Conservation (phyloP, 1,140 invertebrate species). For the Aphaenogaster rudis region DNA sequence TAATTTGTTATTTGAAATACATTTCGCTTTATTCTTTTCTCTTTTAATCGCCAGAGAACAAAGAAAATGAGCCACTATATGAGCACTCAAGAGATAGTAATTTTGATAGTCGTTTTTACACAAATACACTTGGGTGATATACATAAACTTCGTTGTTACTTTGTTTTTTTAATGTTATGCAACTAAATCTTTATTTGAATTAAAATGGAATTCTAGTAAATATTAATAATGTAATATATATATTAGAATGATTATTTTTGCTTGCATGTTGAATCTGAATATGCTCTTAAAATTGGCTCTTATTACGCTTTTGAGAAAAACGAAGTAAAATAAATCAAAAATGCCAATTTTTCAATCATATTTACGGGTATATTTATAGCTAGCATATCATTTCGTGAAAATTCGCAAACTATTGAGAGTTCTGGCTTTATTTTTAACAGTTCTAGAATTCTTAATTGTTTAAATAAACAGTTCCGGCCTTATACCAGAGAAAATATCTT, state of each 20-base stretch:
- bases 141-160: conserved; percentile 3
- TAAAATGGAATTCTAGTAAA: not conserved
- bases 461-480: no score
- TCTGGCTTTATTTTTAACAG: no score
- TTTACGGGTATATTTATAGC: no score
- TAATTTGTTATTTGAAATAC: conserved; percentile 3
- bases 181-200: conserved; percentile 13
- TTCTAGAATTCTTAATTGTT: no score
- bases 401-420: no score
- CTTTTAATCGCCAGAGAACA: not conserved
- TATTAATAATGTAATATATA: not conserved
- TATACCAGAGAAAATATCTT: no score
- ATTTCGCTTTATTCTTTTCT: not conserved
- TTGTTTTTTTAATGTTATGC: not conserved
- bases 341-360: no score
- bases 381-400: no score
- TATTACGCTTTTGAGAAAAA: no score
- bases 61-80: not conserved
- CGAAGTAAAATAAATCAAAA: no score
- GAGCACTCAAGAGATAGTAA: not conserved
- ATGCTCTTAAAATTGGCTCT: no score
- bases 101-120: not conserved
- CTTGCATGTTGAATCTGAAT: no score
- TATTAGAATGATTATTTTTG: not conserved
- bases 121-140: not conserved